These are phyloP conservation scores for Ispidina picta DNA, from an alignment of 2,797 vertebrate genomes.

Conservation along the genomic window DNA sequence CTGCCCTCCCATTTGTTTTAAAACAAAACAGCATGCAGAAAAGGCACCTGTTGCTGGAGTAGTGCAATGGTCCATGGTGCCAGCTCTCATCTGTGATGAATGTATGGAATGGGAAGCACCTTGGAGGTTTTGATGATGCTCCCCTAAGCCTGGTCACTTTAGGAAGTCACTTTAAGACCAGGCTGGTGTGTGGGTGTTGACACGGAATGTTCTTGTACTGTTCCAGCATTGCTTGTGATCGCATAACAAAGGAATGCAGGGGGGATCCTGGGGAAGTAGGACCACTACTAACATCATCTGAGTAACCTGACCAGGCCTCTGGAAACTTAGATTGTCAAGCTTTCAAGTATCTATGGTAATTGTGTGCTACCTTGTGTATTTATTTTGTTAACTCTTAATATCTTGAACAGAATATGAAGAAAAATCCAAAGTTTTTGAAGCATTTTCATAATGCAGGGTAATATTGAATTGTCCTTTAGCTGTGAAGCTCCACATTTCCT, in stretches of 20 bases:
- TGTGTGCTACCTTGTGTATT: background rate
- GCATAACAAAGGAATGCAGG: background rate
- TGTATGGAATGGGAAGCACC: background rate
- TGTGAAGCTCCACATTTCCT: background rate
- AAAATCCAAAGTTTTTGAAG: background rate
- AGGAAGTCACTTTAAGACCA: background rate
- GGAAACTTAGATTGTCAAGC: background rate
- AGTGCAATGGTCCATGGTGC: accelerated
- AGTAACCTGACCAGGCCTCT: background rate
- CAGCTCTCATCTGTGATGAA: background rate
- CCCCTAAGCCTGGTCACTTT: background rate
- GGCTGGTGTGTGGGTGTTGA: background rate
- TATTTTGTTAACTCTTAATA: background rate
- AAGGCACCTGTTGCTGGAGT: background rate
- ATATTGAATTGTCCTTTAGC: accelerated
- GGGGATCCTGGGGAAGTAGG: background rate
- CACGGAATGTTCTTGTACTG: accelerated
- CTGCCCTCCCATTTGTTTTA: background rate
- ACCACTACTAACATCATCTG: background rate
- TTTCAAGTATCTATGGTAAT: background rate
- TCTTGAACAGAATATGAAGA: background rate
- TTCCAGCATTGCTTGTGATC: background rate
- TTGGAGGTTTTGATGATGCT: background rate
- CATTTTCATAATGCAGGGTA: background rate
- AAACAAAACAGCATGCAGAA: background rate